Evolutionary conservation across 92 coral and sea anemone genomes (phyloP), one percentile per base, ranked within the genome.

Genomic region (Parazoanthus atlanticus): DNA sequence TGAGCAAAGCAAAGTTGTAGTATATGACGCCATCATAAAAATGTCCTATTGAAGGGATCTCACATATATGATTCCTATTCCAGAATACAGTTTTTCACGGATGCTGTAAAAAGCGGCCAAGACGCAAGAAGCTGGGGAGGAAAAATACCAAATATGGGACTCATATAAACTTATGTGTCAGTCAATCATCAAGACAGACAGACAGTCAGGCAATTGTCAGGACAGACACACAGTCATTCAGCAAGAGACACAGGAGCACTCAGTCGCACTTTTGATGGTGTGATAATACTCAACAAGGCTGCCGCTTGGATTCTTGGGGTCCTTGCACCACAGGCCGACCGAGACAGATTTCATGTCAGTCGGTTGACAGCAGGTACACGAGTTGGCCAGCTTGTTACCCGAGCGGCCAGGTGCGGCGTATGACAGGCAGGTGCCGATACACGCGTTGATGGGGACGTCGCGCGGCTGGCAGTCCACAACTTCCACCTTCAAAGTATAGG

Each of bases 341-440:
- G 89, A 83, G 40, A 91, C 87, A 16, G 89, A 67, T 67, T 88
- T 76, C 26, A 65, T 88, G 75, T 67, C 82, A 30, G 91, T 88
- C 5, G 77, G 88, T 11, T 64, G 81, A 72, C 93, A 91, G 33
- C 93, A 91, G 1, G 86, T 91, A 32, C 93, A 91, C 66, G 90
- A 88, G 13, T 58, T 26, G 21, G 80, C 89, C 47, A 88, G 91
- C 8, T 49, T 74, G 81, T 56, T 43, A 7, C 77, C 47, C 23
- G 88, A 10, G 64, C 91, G 86, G 70, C 81, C 81, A 16, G 93
- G 93, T 23, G 89, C 86, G 9, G 91, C 85, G 78, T 86, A 86
- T 10, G 93, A 91, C 43, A 91, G 77, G 38, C 93, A 91, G 30
- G 93, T 91, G 12, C 93, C 93, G 40, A 85, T 82, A 58, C 93